phyloP scores from a whole-genome alignment of 2,888 invertebrate genomes.

The Orthosia incerta region DNA sequence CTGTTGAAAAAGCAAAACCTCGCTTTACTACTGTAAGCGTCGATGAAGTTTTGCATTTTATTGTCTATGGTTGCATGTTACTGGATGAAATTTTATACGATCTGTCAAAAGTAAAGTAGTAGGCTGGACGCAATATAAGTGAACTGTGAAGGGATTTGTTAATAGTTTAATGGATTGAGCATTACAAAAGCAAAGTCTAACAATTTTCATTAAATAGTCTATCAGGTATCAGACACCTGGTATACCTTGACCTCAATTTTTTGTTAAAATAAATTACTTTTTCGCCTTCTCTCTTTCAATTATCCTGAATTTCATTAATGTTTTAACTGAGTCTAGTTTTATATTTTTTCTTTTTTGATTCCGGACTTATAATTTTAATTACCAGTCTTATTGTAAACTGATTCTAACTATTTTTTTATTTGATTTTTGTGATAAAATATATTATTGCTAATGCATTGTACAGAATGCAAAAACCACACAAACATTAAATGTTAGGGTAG shows the following conservation, averaged over 20 bases:
- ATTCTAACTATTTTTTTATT: not conserved
- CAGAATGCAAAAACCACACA: no score
- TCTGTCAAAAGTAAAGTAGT: no score
- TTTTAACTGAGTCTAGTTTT: not conserved
- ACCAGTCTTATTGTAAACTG: not conserved
- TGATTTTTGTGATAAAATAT: not conserved
- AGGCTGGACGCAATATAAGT: no score
- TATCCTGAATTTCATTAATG: constrained; percentile 4
- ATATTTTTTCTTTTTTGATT: not conserved
- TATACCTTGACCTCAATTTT: not conserved
- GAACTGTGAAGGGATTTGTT: not conserved
- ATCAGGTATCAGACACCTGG: not conserved
- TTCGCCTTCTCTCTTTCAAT: not conserved
- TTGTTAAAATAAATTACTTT: constrained; percentile 31
- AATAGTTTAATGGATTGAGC: not conserved
- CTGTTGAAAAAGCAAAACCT: no score
- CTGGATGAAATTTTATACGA: no score
- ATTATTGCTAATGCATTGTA: no score
- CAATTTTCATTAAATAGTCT: constrained; percentile 7
- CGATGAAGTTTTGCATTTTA: no score
- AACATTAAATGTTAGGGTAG: no score
- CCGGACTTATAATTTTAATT: not conserved
- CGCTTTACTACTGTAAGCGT: no score
- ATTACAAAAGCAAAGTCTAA: not conserved
- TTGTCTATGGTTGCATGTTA: no score